Evolutionary conservation across 2,113 vertebrate species (phyloP).

Genomic region (Chlorodrepanis virens): DNA sequence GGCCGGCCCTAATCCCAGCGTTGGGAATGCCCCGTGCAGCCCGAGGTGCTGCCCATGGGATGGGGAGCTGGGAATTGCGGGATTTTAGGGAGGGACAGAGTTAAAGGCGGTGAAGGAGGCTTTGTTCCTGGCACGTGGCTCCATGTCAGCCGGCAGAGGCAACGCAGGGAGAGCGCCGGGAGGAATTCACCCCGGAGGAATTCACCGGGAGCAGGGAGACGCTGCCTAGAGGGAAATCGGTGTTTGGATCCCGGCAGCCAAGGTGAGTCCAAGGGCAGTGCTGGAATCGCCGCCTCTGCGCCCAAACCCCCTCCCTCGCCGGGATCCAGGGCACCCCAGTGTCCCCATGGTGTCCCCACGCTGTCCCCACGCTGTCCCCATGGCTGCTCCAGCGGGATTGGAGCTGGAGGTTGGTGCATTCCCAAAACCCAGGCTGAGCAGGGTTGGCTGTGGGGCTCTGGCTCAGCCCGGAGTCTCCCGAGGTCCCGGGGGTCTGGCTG

Average conservation of each 20-base stretch:
- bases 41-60: rapidly evolving
- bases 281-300: rapidly evolving
- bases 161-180: not conserved
- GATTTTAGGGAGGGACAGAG: slow-evolving; percentile 41
- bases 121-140: slow-evolving; percentile 50
- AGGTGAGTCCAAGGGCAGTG: slow-evolving; percentile 63
- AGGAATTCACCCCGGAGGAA: slow-evolving; percentile 63
- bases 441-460: not conserved
- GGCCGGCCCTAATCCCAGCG: rapidly evolving
- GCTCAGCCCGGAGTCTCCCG: not conserved
- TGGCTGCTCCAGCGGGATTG: rapidly evolving
- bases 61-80: not conserved
- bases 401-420: rapidly evolving
- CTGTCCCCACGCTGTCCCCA: rapidly evolving
- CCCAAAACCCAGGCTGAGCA: not conserved
- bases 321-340: rapidly evolving
- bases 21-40: rapidly evolving
- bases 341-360: rapidly evolving
- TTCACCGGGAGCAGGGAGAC: not conserved
- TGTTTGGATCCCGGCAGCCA: not conserved
- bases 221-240: not conserved
- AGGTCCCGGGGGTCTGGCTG: rapidly evolving
- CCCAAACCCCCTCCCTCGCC: rapidly evolving
- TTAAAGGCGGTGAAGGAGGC: slow-evolving; percentile 4
- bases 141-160: slow-evolving; percentile 34